These are phyloP conservation scores for Anisognathus igniventris DNA, from an alignment of 2,797 vertebrate genomes.

Conservation along the genomic window DNA sequence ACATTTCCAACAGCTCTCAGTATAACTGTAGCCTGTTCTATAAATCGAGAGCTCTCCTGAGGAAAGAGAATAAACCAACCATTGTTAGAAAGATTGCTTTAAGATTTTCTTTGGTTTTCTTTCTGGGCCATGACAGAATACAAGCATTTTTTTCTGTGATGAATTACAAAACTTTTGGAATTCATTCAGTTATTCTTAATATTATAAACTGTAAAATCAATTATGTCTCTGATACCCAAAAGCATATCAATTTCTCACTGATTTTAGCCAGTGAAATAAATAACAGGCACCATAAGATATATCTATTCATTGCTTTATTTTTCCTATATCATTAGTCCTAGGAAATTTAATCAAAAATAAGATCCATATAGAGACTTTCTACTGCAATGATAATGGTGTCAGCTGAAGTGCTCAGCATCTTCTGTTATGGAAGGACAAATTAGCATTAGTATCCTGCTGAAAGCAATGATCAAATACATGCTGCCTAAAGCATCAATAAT, in stretches of 20 bases:
- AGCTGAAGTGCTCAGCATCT: neutral
- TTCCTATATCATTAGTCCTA: neutral
- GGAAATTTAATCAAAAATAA: neutral
- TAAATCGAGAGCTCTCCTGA: constrained; percentile 87
- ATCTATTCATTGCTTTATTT: neutral
- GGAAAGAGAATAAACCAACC: neutral
- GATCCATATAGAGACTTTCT: neutral
- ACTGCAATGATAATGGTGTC: neutral
- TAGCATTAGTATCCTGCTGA: neutral
- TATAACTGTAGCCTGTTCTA: constrained; percentile 77
- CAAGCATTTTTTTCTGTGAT: neutral
- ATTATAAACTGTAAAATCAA: neutral
- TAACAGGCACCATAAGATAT: neutral
- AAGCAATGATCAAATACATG: neutral
- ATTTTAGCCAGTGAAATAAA: neutral
- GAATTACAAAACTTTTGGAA: neutral
- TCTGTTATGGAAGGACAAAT: neutral
- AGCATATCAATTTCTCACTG: neutral
- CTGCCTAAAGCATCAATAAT: neutral
- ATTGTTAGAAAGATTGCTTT: neutral
- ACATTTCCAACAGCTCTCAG: constrained; percentile 79
- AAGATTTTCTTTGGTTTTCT: neutral
- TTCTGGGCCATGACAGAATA: neutral
- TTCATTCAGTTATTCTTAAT: neutral
- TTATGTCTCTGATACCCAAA: neutral